A percentile compares a stretch with the other conserved stretches of the same genome.
Evolutionary conservation across 2,797 vertebrate species (phyloP).

Genomic region (Sebastolobus altivelis): DNA sequence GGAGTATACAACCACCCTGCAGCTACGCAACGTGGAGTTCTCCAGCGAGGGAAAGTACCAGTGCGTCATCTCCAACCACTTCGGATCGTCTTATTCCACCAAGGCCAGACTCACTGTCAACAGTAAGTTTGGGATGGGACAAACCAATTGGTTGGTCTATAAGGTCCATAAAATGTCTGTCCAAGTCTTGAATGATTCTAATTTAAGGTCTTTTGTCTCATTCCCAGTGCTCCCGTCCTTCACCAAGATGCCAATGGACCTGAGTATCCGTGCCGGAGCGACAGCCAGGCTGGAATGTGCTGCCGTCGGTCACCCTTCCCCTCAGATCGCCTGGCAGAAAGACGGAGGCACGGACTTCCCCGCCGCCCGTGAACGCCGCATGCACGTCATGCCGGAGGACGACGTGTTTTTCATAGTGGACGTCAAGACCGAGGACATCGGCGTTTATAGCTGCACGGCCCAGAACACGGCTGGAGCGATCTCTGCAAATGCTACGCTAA

Average conservation of each 20-base stretch:
- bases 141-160: neutral
- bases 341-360: conserved; percentile 98
- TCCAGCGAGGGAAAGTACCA: conserved; percentile 95
- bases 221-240: conserved; percentile 94
- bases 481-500: conserved; percentile 94
- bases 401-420: conserved; percentile 98
- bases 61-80: conserved; percentile 99
- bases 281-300: conserved; percentile 95
- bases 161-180: neutral
- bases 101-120: conserved; percentile 98
- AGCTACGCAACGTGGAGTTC: conserved; percentile 91
- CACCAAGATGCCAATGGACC: conserved; percentile 96
- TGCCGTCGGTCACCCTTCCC: conserved; percentile 91
- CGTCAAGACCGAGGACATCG: conserved; percentile 94
- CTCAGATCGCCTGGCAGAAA: conserved; percentile 99
- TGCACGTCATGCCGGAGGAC: conserved; percentile 99
- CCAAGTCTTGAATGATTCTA: neutral
- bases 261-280: conserved; percentile 92
- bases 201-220: neutral
- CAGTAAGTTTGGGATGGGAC: conserved; percentile 86
- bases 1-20: conserved; percentile 94
- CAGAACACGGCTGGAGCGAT: conserved; percentile 95
- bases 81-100: conserved; percentile 95
- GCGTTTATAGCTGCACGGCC: conserved; percentile 96
- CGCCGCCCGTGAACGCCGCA: conserved; percentile 94